phyloP scores from a whole-genome alignment of 1,140 invertebrate species.

The Gryon sp. region DNA sequence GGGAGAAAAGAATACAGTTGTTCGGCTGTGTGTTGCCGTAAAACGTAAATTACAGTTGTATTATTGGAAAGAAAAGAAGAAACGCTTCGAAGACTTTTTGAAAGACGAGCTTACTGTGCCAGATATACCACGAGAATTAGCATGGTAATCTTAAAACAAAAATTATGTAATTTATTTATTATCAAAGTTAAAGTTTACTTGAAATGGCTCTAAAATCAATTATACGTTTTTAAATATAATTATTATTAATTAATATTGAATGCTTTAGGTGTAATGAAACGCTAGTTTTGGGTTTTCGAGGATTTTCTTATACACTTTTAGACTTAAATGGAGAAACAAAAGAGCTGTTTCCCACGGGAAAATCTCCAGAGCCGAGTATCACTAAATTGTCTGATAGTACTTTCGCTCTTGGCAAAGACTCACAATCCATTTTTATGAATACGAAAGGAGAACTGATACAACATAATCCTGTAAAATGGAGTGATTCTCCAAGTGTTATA shows the following conservation, averaged over 20 bases:
- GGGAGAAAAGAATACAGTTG: constrained; percentile 86
- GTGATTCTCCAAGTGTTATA: constrained; percentile 87
- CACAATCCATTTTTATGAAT: constrained; percentile 90
- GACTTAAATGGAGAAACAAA: constrained; percentile 82
- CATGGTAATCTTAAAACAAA: constrained; percentile 82
- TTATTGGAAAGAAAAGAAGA: constrained; percentile 89
- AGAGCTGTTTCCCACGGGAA: constrained; percentile 92
- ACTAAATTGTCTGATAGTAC: constrained; percentile 86
- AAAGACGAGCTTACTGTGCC: constrained; percentile 86
- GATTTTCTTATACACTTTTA: constrained; percentile 76
- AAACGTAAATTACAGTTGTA: constrained; percentile 92
- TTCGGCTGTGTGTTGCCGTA: constrained; percentile 93
- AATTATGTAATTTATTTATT: constrained; percentile 60
- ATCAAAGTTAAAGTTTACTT: not conserved
- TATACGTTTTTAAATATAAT: not conserved
- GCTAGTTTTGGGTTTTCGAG: constrained; percentile 75
- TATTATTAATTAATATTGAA: constrained; percentile 1
- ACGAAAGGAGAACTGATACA: constrained; percentile 84
- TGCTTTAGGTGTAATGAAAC: constrained; percentile 74
- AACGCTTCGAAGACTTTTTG: constrained; percentile 87
- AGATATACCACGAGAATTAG: constrained; percentile 90
- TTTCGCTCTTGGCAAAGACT: constrained; percentile 89
- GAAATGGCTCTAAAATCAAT: too few species aligned
- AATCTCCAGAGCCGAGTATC: constrained; percentile 90
- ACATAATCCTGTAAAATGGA: constrained; percentile 89